phyloP scores from a whole-genome alignment of 2,888 invertebrate genomes.

The Caradrina kadenii region DNA sequence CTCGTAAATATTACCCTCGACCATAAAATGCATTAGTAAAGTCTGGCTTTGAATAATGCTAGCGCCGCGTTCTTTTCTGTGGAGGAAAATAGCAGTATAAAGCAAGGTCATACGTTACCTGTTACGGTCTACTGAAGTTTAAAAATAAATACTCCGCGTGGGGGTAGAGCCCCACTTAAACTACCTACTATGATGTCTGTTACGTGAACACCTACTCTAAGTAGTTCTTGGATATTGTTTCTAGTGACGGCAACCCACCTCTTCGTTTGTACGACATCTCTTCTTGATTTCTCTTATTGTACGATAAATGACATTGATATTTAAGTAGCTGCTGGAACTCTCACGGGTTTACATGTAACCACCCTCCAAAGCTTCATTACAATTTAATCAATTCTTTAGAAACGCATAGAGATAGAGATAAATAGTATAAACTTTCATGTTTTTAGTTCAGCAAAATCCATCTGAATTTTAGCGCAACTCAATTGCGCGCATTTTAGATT shows the following conservation, averaged over 20 bases:
- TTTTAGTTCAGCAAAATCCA: neutral
- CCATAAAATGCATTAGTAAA: conserved; percentile 88
- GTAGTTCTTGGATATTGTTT: neutral
- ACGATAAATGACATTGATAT: no score
- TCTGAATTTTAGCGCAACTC: no score
- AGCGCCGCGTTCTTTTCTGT: conserved; percentile 71
- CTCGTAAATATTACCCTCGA: conserved; percentile 85
- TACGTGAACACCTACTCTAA: neutral
- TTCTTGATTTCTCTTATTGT: no score
- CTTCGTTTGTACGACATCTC: no score
- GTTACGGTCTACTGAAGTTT: conserved; percentile 58
- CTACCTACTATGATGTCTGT: conserved; percentile 25
- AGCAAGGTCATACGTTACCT: conserved; percentile 68
- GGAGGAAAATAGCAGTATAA: conserved; percentile 66
- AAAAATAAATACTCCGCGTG: conserved; percentile 59
- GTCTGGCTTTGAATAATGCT: conserved; percentile 85
- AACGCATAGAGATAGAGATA: no score
- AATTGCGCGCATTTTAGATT: no score
- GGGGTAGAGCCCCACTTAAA: conserved; percentile 38
- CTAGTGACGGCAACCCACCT: neutral
- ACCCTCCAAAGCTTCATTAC: no score
- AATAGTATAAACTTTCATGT: no score
- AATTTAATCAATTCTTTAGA: no score
- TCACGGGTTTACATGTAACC: no score
- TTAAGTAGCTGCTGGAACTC: no score